A percentile compares a stretch with the other conserved stretches of the same genome.
Evolutionary conservation across 2,888 invertebrate species (phyloP).

Genomic region (Idaea straminata): DNA sequence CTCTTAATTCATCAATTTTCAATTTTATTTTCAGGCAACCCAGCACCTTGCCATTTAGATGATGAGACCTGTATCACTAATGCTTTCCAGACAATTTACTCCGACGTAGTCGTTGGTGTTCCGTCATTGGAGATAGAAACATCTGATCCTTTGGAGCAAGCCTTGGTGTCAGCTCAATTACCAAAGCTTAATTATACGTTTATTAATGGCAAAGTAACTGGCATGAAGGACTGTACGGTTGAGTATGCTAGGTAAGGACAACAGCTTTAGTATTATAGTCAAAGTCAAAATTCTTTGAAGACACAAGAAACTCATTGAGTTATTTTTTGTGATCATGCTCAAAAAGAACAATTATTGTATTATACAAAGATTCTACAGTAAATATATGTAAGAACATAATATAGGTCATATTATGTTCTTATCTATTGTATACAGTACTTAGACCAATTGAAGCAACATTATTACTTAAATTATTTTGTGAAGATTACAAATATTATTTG

Average conservation of each 20-base stretch:
- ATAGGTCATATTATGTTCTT: too few relatives aligned
- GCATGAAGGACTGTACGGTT: constrained; percentile 26
- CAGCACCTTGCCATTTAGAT: constrained; percentile 27
- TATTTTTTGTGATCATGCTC: too few relatives aligned
- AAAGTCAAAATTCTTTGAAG: too few relatives aligned
- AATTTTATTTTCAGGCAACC: not conserved
- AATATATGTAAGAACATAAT: too few relatives aligned
- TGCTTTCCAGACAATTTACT: constrained; percentile 5
- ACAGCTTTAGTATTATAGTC: too few relatives aligned
- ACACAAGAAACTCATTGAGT: too few relatives aligned
- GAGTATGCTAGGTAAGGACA: constrained; percentile 19
- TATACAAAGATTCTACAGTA: too few relatives aligned
- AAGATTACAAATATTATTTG: too few relatives aligned
- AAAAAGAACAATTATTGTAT: too few relatives aligned
- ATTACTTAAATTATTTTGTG: too few relatives aligned
- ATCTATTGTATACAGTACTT: too few relatives aligned
- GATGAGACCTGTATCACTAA: constrained; percentile 28
- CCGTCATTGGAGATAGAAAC: constrained; percentile 27
- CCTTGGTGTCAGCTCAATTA: constrained; percentile 20
- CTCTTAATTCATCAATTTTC: not conserved
- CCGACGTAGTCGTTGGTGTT: constrained; percentile 23
- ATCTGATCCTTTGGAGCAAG: constrained; percentile 37
- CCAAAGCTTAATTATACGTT: constrained; percentile 22
- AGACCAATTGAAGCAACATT: too few relatives aligned
- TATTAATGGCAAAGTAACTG: constrained; percentile 19